Evolutionary conservation across 2,797 vertebrate genomes (phyloP).

Genomic region (Silurus aristotelis): DNA sequence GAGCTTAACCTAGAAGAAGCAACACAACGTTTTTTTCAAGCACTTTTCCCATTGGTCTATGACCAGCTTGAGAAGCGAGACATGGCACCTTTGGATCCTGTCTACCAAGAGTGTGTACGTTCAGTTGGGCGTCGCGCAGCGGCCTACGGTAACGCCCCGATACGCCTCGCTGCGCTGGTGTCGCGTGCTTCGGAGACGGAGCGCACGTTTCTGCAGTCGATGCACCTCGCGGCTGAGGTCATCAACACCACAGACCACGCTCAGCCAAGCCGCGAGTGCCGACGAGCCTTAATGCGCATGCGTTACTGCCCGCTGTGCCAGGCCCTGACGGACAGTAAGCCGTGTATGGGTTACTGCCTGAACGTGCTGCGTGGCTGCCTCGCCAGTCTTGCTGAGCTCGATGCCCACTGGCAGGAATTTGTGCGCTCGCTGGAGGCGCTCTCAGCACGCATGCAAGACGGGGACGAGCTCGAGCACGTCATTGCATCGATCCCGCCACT

Average conservation of each 20-base stretch:
- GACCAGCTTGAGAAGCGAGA: slow-evolving; percentile 76
- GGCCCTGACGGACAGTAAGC: slow-evolving; percentile 78
- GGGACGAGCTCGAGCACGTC: slow-evolving; percentile 75
- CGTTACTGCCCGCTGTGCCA: slow-evolving; percentile 86
- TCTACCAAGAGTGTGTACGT: slow-evolving; percentile 80
- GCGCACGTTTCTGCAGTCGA: slow-evolving; percentile 81
- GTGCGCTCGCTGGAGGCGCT: slow-evolving; percentile 82
- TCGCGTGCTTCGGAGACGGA: slow-evolving; percentile 71
- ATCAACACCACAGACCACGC: slow-evolving; percentile 89
- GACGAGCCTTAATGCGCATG: slow-evolving; percentile 81
- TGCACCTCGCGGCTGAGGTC: slow-evolving; percentile 87
- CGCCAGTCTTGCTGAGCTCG: slow-evolving; percentile 83
- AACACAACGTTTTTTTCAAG: slow-evolving; percentile 83
- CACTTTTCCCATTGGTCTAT: slow-evolving; percentile 84
- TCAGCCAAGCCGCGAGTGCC: slow-evolving; percentile 81
- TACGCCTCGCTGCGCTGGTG: slow-evolving; percentile 72
- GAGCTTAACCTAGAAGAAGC: slow-evolving; percentile 77
- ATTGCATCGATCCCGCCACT: slow-evolving; percentile 79
- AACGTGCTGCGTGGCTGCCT: slow-evolving; percentile 85
- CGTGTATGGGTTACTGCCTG: slow-evolving; percentile 91
- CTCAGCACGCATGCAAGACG: slow-evolving; percentile 73
- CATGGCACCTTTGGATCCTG: slow-evolving; percentile 65
- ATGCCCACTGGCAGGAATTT: slow-evolving; percentile 82
- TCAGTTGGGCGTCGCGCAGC: slow-evolving; percentile 53
- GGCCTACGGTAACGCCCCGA: slow-evolving; percentile 75